Base-by-base conservation (phyloP, 2,888 invertebrate genomes). In the Apotomis betuletana region DNA sequence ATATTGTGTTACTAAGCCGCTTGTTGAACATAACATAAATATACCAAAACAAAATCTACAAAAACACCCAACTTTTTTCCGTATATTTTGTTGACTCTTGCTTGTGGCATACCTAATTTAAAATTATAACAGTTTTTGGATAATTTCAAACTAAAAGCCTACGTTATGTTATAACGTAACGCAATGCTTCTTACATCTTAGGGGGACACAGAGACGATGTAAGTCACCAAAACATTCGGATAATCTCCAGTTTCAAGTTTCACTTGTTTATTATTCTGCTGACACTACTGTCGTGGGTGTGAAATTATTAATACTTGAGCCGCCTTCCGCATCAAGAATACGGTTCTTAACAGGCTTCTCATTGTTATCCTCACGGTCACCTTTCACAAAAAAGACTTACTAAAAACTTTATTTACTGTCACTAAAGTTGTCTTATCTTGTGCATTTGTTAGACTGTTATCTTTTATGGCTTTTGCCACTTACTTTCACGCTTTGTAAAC, bases 301-400 rank as follows among this genome's bases (percentile, higher is more conserved):
- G 9, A 71, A 60, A 46, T 74, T 73, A 74, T 69, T 67, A 68
- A 27, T 54, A 59, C 59, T 65, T 72, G 74, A 61, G 63, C 72
- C 69, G 65, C 73, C 69, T 74, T 72, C 63, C 70, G 62, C 59
- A 63, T 75, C 61, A 71, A 69, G 67, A 58, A 52, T 75, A 75
- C 74, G 67, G 71, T 67, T 75, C 70, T 67, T 65, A 76, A 71
- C 67, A 58, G 60, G 58, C 73, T 74, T 67, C 74, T 74, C 74
- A 72, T 75, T 69, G 63, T 68, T 60, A 59, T 68, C 72, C 58
- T 64, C 67, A 36, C 46, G 69, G 59, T 57, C 61, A 60, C 76
- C 74, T 75, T 75, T 76, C 75, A 74, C 75, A 52, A 67, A 72
- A 67, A 65, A 51, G 27, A 12, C 41, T 62, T 46, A 67, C 67